A percentile compares a stretch with the other conserved stretches of the same genome.
phyloP scores from a whole-genome alignment of 2,113 vertebrate species.

The Entosphenus tridentatus region DNA sequence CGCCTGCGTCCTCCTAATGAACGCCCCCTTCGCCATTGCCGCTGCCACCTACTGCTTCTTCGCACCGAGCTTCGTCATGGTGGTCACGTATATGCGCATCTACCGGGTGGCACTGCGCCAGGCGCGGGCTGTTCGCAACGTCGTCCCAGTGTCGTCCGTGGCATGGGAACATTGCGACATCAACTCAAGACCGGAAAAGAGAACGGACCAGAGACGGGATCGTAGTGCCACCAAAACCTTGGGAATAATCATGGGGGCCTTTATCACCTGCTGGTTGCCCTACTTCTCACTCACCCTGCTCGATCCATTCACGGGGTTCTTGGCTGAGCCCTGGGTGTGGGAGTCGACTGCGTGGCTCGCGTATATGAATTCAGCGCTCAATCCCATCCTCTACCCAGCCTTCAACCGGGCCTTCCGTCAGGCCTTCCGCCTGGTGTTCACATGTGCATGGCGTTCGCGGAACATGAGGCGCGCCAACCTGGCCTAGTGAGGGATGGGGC shows the following conservation, averaged over 20 bases:
- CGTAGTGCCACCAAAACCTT: conserved; percentile 8
- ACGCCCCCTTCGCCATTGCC: conserved; percentile 20
- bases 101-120: conserved; percentile 19
- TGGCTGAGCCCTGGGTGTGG: not conserved
- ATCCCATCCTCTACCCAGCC: conserved; percentile 16
- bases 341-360: conserved; percentile 7
- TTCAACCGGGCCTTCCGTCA: too few species aligned
- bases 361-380: conserved; percentile 16
- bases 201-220: conserved; percentile 6
- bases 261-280: conserved; percentile 7
- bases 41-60: conserved; percentile 23
- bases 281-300: conserved; percentile 6
- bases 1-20: conserved; percentile 14
- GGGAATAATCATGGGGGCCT: conserved; percentile 9
- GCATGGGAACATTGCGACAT: not conserved
- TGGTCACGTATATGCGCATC: conserved; percentile 19
- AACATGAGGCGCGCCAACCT: too few species aligned
- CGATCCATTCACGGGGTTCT: conserved; percentile 8
- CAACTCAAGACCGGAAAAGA: not conserved
- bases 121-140: conserved; percentile 14
- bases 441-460: too few species aligned
- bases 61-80: conserved; percentile 17
- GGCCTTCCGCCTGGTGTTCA: too few species aligned
- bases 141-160: not conserved
- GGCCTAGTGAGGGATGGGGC: too few species aligned